Base-by-base conservation (phyloP, 2,113 vertebrate species). In the Poeciliopsis retropinna region DNA sequence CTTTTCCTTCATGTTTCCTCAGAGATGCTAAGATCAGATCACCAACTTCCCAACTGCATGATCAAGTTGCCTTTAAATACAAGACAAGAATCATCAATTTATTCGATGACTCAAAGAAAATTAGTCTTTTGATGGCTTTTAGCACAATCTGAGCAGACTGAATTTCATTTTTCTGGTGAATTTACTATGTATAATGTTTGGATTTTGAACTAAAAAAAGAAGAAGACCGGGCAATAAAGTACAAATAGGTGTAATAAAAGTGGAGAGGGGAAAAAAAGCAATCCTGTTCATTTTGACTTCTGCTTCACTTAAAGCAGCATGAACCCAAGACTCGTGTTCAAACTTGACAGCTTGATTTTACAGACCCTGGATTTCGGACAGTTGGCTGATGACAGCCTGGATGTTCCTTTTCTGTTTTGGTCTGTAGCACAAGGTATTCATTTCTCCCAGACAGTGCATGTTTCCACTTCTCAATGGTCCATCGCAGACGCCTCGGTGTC, bases 351-450 rank as follows among this genome's bases (percentile, higher is more conserved):
- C 51, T 57, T 57, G 51, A 57, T 57, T 57, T 57, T 57, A 57
- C 51, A 57, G 51, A 57, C 51, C 25, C 51, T 57, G 51, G 51
- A 57, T n/a, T 57, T 57, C 2, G 51, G 51, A 57, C 51, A 57
- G 51, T 57, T 57, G 51, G 51, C 51, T 57, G 22, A 57, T 57
- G 22, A 57, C 25, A 57, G 51, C 51, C 51, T 57, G 51, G 51
- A 57, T 57, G 51, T 57, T 57, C 51, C 51, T 57, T 57, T 57
- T 57, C 51, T 57, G 51, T 57, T 57, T 57, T 57, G 51, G 51
- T 57, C 51, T 57, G 51, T 57, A 57, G 51, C 51, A 57, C 51
- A 57, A 57, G 51, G 51, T 57, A 57, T n/a, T 25, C 51, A 57
- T 57, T 57, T 57, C 51, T 57, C 22, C 51, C 51, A 57, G 51